Evolutionary conservation across 2,797 vertebrate genomes (phyloP), one percentile per base, ranked within the genome.

Genomic region (Brachyalestes nurse): DNA sequence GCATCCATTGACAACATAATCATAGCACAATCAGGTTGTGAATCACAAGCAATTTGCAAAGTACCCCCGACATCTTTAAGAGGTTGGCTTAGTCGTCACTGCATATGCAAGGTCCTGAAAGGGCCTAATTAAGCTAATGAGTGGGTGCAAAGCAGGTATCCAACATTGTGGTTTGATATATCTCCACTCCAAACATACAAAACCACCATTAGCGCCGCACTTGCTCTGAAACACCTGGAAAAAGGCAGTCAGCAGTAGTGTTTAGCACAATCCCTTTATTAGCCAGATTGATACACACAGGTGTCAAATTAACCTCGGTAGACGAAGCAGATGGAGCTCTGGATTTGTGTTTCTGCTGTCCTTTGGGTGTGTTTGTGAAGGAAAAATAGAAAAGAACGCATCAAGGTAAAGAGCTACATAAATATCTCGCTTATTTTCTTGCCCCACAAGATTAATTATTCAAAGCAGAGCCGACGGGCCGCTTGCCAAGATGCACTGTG

Each of bases 1-100:
- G 90, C 92, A 92, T 91, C 88, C 90, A 92, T 88, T 92, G 92
- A 94, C 93, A 93, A 91, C 89, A 93, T 93, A 93, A 94, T 94
- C 92, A 93, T 89, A 88, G 91, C 90, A 92, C 91, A 93, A 93
- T 92, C 91, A 91, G 87, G 87, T 91, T 91, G 88, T 88, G 84
- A 92, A 92, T 93, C 92, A 91, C 90, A 88, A 88, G 89, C 91
- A 94, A 93, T 94, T 94, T 93, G 88, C 90, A 88, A 90, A 92
- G 89, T 88, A 89, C 86, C 88, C 65, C 85, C 83, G 62, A 87
- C 88, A 91, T 89, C 89, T 92, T 90, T 81, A 88, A 91, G 88
- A 88, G 89, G 86, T 84, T 87, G 88, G 83, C 75, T 71, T 90
- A 89, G 88, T 89, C 80, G 88, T 79, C 81, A 83, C 70, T 88